phyloP scores from a whole-genome alignment of 2,113 vertebrate species.

The Cheirogaleus medius region DNA sequence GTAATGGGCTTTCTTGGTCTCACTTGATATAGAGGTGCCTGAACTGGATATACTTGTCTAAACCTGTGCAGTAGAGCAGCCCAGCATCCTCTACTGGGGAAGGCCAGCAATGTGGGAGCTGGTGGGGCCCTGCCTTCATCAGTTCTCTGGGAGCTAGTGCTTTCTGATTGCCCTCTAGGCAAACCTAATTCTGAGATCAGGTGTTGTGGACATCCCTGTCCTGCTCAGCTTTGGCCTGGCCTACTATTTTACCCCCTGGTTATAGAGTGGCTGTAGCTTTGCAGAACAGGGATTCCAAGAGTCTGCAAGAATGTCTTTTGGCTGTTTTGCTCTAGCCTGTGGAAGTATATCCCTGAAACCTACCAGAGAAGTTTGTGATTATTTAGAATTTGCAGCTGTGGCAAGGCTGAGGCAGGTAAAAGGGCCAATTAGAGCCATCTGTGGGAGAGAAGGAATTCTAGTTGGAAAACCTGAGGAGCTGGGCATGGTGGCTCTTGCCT shows the following conservation, averaged over 20 bases:
- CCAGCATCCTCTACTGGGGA: constrained; percentile 65
- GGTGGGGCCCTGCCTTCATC: constrained; percentile 65
- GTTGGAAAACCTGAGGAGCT: background rate
- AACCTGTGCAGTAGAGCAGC: constrained; percentile 61
- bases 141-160: background rate
- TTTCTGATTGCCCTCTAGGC: background rate
- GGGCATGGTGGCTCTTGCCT: no score
- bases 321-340: background rate
- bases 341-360: background rate
- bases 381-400: background rate
- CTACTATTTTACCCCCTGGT: background rate
- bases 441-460: constrained; percentile 63
- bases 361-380: background rate
- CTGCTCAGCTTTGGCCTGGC: background rate
- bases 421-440: background rate
- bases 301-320: background rate
- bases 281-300: background rate
- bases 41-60: constrained; percentile 46
- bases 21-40: background rate
- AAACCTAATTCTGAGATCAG: background rate
- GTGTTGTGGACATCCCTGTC: background rate
- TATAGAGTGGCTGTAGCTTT: background rate
- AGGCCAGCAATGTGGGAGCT: constrained; percentile 73
- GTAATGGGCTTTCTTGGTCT: background rate
- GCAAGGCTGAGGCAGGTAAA: background rate